Evolutionary conservation across 2,888 invertebrate species (phyloP).

Genomic region (Polyommatus iphigenia): DNA sequence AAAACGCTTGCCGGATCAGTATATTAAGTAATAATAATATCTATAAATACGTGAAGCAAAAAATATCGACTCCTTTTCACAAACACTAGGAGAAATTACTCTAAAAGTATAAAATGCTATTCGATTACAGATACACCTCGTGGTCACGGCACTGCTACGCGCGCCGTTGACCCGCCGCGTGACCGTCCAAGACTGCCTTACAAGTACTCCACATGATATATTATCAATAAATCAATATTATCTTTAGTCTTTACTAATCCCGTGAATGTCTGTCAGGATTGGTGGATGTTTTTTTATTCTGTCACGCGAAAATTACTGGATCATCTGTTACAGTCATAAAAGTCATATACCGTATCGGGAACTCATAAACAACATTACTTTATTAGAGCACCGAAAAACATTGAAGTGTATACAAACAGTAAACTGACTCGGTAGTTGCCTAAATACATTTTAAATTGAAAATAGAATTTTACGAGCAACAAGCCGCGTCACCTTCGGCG

Average conservation of each 20-base stretch:
- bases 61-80: no score
- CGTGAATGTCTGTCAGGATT: no score
- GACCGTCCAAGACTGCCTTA: background rate
- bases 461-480: constrained; percentile 3
- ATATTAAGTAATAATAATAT: no score
- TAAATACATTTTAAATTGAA: background rate
- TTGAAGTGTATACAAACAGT: background rate
- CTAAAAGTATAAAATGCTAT: background rate
- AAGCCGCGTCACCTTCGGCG: background rate
- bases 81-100: no score
- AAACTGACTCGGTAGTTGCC: background rate
- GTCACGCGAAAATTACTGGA: no score
- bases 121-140: background rate
- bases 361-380: background rate
- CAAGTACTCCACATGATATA: background rate
- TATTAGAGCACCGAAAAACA: background rate
- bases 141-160: background rate
- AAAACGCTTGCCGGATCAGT: no score
- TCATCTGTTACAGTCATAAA: background rate
- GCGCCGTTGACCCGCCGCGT: background rate
- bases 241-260: background rate
- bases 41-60: no score
- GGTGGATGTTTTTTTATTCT: no score
- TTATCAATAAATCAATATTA: no score
- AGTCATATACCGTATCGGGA: background rate